Evolutionary conservation across 2,113 vertebrate genomes (phyloP), one percentile per base, ranked within the genome.

Genomic region (Canis aureus): DNA sequence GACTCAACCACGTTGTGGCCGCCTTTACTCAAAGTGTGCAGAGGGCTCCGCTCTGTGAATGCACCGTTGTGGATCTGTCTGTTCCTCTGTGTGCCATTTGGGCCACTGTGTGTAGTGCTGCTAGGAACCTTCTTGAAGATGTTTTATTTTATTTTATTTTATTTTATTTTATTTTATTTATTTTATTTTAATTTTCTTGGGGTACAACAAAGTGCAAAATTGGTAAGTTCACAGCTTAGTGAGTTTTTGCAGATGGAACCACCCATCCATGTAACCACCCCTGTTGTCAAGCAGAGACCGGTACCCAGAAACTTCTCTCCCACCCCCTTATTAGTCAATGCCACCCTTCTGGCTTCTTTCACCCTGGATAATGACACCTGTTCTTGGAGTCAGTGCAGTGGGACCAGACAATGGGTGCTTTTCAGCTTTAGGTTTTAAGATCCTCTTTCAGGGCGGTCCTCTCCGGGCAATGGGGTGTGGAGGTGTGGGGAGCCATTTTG

Each of bases 1-100:
- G 57, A 27, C 19, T 8, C 25, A 1, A 1, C 49, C 13, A 0
- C 5, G 55, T 13, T 13, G 1, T 4, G 3, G 69, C 15, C 7
- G 6, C 25, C 29, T 9, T 0, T 15, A 13, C 79, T 12, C 19
- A 2, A 43, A 43, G 71, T 9, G n/a, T 35, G 49, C 2, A 23
- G 5, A 12, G 11, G 25, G n/a, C 7, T 51, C 8, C 15, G 0
- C 10, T 5, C 27, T 1, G 0, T 38, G 73, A 60, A 43, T 8
- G 10, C 9, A 3, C 53, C 4, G 2, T 29, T 23, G 4, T 60
- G 79, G 16, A 4, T 89, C 13, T 2, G 1, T 69, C 69, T 23
- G 1, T 4, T 43, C 64, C 20, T 0, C 57, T 20, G 0, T n/a
- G n/a, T 74, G n/a, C n/a, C 2, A 11, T 23, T 23, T 27, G 8